These are phyloP conservation scores for Indicator maculatus DNA, from an alignment of 2,113 vertebrate genomes.

Conservation along the genomic window DNA sequence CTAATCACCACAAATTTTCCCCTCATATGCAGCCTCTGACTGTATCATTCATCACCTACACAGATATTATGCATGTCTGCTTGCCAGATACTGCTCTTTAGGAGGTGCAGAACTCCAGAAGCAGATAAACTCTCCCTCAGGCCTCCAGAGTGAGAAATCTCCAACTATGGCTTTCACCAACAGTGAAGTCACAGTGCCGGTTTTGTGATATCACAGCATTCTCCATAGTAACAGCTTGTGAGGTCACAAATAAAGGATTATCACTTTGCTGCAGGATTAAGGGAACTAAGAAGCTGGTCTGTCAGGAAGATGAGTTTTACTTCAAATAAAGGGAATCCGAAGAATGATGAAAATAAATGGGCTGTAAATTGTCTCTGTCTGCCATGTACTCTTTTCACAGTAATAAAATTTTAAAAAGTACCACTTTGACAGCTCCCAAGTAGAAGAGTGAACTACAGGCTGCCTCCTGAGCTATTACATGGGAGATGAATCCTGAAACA, in stretches of 20 bases:
- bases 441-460: not conserved
- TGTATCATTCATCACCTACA: not conserved
- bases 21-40: not conserved
- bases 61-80: not conserved
- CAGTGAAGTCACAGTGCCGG: not conserved
- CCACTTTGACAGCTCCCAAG: not conserved
- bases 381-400: not conserved
- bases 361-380: not conserved
- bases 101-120: not conserved
- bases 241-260: constrained; percentile 52
- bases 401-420: not conserved
- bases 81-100: not conserved
- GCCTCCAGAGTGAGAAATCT: not conserved
- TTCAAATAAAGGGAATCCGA: constrained; percentile 37
- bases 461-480: not conserved
- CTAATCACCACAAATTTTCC: not conserved
- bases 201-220: constrained; percentile 2
- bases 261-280: constrained; percentile 39
- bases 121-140: not conserved
- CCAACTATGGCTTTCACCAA: not conserved
- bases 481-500: not conserved
- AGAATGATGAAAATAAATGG: constrained; percentile 25
- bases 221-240: constrained; percentile 22
- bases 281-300: constrained; percentile 22
- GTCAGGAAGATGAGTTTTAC: constrained; percentile 21